Evolutionary conservation across 2,113 vertebrate species (phyloP).

Genomic region (Rallus limicola): DNA sequence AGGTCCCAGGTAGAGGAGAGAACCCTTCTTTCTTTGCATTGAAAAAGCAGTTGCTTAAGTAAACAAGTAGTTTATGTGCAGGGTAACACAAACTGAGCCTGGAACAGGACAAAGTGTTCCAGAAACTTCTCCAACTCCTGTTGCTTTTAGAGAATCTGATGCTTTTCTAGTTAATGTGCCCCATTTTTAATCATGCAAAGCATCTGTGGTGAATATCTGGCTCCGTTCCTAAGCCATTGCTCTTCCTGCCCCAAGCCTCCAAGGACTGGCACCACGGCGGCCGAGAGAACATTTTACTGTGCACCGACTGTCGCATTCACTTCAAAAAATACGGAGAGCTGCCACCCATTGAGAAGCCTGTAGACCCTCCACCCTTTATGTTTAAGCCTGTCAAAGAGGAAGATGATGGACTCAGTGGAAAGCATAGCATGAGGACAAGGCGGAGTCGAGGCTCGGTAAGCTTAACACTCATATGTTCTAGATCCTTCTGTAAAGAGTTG

Average conservation of each 20-base stretch:
- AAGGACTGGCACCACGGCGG: constrained; percentile 99
- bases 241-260: constrained; percentile 80
- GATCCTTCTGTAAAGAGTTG: background rate
- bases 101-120: background rate
- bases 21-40: background rate
- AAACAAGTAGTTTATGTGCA: background rate
- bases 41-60: background rate
- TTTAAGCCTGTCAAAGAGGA: constrained; percentile 99
- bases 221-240: background rate
- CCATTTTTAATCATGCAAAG: fast-evolving
- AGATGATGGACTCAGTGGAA: constrained; percentile 96
- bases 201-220: background rate
- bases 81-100: background rate
- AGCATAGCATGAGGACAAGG: constrained; percentile 99
- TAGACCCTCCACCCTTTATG: constrained; percentile 99
- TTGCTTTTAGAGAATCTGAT: background rate
- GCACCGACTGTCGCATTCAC: constrained; percentile 96
- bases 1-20: background rate
- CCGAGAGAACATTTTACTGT: constrained; percentile 95
- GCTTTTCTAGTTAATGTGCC: too few relatives aligned
- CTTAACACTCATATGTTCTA: background rate
- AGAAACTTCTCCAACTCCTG: fast-evolving
- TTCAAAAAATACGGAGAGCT: constrained; percentile 99
- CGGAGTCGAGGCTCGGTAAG: constrained; percentile 95
- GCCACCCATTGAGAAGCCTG: constrained; percentile 97